Percentiles rank a stretch among this genome's conserved stretches.
Conservation (phyloP, 2,113 vertebrate genomes). For the Cyprinodon variegatus region DNA sequence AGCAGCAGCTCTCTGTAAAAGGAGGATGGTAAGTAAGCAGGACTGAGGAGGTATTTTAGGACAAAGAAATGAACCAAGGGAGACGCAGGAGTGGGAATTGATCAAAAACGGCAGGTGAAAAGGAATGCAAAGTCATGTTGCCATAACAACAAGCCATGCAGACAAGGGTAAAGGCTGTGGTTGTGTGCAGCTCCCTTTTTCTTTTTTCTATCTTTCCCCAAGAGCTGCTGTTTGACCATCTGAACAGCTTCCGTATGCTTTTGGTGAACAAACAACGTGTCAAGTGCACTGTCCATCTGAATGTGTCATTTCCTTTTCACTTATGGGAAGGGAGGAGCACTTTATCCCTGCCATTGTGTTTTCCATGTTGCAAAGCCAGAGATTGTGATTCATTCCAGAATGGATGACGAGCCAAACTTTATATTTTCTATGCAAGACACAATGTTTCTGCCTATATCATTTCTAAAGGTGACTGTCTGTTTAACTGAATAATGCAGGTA, state of each 20-base stretch:
- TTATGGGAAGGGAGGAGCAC: slow-evolving; percentile 5
- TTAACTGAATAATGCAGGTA: slow-evolving; percentile 57
- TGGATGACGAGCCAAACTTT: slow-evolving; percentile 57
- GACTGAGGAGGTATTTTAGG: slow-evolving; percentile 56
- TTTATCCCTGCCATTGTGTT: slow-evolving; percentile 32
- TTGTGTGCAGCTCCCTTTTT: slow-evolving; percentile 54
- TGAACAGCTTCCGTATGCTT: slow-evolving; percentile 63
- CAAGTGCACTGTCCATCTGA: slow-evolving; percentile 52
- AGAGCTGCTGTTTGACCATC: slow-evolving; percentile 49
- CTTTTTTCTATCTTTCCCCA: slow-evolving; percentile 31
- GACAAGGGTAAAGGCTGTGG: slow-evolving; percentile 66
- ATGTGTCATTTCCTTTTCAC: slow-evolving; percentile 36
- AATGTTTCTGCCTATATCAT: slow-evolving; percentile 52
- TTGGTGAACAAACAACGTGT: slow-evolving; percentile 48
- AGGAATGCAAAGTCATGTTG: slow-evolving; percentile 80
- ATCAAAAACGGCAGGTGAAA: slow-evolving; percentile 81
- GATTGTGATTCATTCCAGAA: slow-evolving; percentile 39
- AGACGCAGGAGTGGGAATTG: slow-evolving; percentile 64
- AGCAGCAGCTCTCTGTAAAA: slow-evolving; percentile 19
- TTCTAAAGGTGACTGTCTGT: slow-evolving; percentile 47
- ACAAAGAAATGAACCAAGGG: slow-evolving; percentile 51
- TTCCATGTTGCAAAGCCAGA: slow-evolving; percentile 25
- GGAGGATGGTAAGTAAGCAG: slow-evolving; percentile 31
- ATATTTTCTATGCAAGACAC: slow-evolving; percentile 67
- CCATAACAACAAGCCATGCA: slow-evolving; percentile 80